Conservation (phyloP, 92 coral and sea anemone genomes). For the Meandrina meandrites region DNA sequence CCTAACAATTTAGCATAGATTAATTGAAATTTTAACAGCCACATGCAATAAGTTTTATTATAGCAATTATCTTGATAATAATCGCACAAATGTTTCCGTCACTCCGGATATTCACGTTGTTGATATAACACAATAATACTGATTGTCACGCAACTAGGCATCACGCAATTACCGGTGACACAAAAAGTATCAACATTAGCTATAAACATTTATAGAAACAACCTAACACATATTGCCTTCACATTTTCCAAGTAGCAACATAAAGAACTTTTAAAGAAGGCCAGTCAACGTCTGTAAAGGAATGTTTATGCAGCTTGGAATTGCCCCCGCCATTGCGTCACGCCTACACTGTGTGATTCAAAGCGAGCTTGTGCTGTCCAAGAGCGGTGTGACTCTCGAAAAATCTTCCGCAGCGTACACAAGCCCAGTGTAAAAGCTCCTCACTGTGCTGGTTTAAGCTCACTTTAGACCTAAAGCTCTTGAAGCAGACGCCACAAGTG, state of each 20-base stretch:
- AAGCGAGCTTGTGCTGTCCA: constrained; percentile 87
- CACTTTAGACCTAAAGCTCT: constrained; percentile 79
- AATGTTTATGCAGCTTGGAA: constrained; percentile 2
- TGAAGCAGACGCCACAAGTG: constrained; percentile 94
- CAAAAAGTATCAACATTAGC: too few relatives aligned
- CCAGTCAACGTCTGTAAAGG: neutral
- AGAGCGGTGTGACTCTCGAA: constrained; percentile 88
- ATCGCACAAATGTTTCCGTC: neutral
- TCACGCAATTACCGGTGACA: neutral
- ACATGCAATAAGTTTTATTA: neutral
- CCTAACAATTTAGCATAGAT: neutral
- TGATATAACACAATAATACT: constrained; percentile 4
- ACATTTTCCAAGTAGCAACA: neutral
- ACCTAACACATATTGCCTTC: neutral
- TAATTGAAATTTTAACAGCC: neutral
- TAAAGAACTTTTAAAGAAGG: neutral
- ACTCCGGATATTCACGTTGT: neutral
- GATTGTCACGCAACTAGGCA: neutral
- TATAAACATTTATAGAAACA: neutral
- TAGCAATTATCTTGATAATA: neutral
- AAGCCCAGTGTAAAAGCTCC: constrained; percentile 94
- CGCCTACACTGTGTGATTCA: constrained; percentile 64
- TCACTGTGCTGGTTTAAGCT: constrained; percentile 92
- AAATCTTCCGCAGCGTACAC: constrained; percentile 89
- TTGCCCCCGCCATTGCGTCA: neutral